These are phyloP conservation scores for Charaxes varanes DNA, from an alignment of 1,140 invertebrate species.

Conservation along the genomic window DNA sequence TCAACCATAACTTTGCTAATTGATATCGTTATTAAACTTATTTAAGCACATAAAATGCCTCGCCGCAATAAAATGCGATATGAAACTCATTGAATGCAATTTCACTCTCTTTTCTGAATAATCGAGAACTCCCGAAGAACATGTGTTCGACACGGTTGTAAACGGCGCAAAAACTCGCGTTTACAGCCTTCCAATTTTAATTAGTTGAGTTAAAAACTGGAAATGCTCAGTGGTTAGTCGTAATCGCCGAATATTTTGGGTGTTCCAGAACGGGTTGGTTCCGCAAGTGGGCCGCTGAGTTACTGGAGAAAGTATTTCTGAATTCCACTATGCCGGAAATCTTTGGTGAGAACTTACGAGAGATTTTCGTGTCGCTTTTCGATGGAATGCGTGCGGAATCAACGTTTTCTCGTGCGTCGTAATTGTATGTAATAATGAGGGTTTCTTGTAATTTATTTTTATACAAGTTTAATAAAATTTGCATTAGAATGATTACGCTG, in stretches of 20 bases:
- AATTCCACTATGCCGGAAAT: constrained; percentile 35
- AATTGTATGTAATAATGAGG: too few relatives aligned
- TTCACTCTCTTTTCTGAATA: constrained; percentile 16
- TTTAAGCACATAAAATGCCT: not conserved
- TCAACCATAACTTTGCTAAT: too few relatives aligned
- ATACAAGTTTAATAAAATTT: too few relatives aligned
- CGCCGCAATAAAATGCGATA: not conserved
- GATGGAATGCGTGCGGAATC: too few relatives aligned
- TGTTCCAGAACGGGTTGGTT: constrained; percentile 54
- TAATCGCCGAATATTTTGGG: constrained; percentile 64
- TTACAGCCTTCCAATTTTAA: constrained; percentile 33
- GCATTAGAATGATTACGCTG: too few relatives aligned
- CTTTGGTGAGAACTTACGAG: constrained; percentile 33
- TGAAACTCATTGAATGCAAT: constrained; percentile 11
- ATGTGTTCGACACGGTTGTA: constrained; percentile 17
- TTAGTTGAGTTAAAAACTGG: constrained; percentile 43
- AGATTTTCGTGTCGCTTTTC: too few relatives aligned
- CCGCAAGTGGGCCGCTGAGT: constrained; percentile 53
- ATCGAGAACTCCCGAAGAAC: constrained; percentile 17
- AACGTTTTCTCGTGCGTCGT: too few relatives aligned
- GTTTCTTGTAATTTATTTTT: too few relatives aligned
- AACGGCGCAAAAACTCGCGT: constrained; percentile 13
- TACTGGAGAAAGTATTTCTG: constrained; percentile 52
- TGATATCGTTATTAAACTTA: too few relatives aligned
- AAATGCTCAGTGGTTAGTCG: constrained; percentile 46